Evolutionary conservation across 2,888 invertebrate species (phyloP), one percentile per base, ranked within the genome.

Genomic region (Agonopterix subpropinquella): DNA sequence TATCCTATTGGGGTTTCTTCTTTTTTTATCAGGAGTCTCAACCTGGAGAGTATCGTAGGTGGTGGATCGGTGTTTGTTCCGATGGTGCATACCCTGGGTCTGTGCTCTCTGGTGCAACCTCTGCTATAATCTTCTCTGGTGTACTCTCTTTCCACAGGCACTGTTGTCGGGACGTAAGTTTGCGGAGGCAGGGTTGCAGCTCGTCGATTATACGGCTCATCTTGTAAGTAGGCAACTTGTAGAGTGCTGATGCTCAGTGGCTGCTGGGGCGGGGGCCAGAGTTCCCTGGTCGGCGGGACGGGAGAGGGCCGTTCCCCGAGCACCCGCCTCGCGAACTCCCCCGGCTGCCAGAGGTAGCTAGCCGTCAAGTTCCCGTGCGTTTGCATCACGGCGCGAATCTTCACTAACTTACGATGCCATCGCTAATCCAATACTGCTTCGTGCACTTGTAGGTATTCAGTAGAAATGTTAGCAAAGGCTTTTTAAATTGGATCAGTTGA

Each of bases 271-370:
- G 75, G 69, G 56, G 79, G 79, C 81, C 88, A 87, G 45, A 87
- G 71, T 37, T 86, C 85, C 51, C 87, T 70, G 0, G 87, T 87
- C 11, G 87, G 86, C 9, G 86, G 84, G 1, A 87, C 83, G 37
- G 86, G 80, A 43, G 86, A 76, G 9, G 86, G 87, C 36, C 88
- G 70, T 62, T 85, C 85, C 49, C 87, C 87, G 51, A 86, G 64
- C 80, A 88, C 78, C 28, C 88, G 77, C 11, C 87, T 76, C 36
- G 87, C 85, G 50, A 87, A 73, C 64, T 88, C 88, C 37, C 82
- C 81, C n/a, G 87, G 86, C 59, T 88, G 88, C 88, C 88, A 88
- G 54, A 88, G 67, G 63, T 82, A 85, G 70, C 86, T 87, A 53
- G 83, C 80, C 46, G 85, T 84, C 61, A 88, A 66, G 68, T 83